Base-by-base conservation (phyloP, 1,140 invertebrate species). In the Procambarus clarkii region DNA sequence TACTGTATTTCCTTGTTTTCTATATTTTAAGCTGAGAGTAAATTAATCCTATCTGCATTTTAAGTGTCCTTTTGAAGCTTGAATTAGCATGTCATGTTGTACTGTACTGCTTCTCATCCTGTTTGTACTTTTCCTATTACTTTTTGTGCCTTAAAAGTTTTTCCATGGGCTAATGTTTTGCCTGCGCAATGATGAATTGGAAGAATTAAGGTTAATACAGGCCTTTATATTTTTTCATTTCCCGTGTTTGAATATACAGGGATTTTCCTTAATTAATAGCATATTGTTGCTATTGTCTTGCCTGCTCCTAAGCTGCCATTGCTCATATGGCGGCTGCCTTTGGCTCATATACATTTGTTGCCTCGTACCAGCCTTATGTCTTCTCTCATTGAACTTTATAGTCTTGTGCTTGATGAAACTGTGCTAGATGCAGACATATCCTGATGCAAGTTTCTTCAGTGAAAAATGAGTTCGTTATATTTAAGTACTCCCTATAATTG, bases 361-460 rank as follows among this genome's bases (percentile, higher is more conserved):
- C 89, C 89, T 91, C 69, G 80, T 60, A 91, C 44, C 82, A 91
- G 89, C 89, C 89, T 91, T 91, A 91, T 24, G 50, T 79, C 74
- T 90, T 44, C 74, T 45, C 46, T 79, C 77, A 34, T 83, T 60
- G 60, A 24, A 87, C 71, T 50, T 24, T 44, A n/a, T 60, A 69
- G 54, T 79, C 76, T 80, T 85, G 46, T 86, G 86, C 86, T 79
- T 91, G 83, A 78, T 83, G 58, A 90, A 89, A 11, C 69, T 82
- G 74, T 89, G 80, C 87, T 69, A 89, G 74, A 69, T 89, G 74
- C 79, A 81, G 46, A 89, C 87, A 89, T 89, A 89, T 89, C 87
- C 58, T n/a, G 45, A 11, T 82, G n/a, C 5, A 74, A 69, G 64
- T 69, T 69, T 15, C 64, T 69, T 21, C 0, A 13, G 21, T 5